phyloP scores from a whole-genome alignment of 2,113 vertebrate species.

The Picathartes gymnocephalus region DNA sequence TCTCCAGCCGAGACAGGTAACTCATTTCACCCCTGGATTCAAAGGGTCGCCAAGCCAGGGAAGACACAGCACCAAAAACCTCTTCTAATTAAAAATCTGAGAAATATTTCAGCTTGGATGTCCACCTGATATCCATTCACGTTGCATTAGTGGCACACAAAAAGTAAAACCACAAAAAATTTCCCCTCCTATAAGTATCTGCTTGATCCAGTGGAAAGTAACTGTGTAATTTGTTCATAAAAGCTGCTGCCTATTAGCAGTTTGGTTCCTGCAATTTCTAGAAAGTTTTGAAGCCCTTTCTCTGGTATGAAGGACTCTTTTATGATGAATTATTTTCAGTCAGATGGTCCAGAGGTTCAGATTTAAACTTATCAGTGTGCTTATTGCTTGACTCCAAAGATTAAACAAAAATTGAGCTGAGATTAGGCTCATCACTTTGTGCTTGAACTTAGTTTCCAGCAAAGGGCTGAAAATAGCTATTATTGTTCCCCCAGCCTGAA shows the following conservation, averaged over 20 bases:
- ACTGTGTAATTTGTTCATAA: not conserved
- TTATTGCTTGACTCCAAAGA: not conserved
- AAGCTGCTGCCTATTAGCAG: rapidly evolving
- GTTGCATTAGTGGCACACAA: too few relatives aligned
- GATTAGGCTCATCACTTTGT: not conserved
- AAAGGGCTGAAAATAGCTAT: not conserved
- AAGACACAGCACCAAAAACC: not conserved
- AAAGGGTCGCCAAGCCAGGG: too few relatives aligned
- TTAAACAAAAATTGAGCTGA: not conserved
- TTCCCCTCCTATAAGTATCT: not conserved
- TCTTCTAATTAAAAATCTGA: not conserved
- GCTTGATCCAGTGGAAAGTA: not conserved
- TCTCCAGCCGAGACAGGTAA: not conserved
- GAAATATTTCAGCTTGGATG: not conserved
- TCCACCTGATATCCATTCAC: too few relatives aligned
- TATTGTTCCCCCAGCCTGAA: not conserved
- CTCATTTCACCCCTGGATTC: not conserved
- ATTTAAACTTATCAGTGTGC: not conserved
- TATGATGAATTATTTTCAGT: not conserved
- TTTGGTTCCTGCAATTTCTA: not conserved
- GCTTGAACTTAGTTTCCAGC: not conserved
- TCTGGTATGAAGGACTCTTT: not conserved
- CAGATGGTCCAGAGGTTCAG: not conserved
- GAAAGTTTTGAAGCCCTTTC: not conserved
- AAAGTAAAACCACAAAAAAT: not conserved